Conservation (phyloP, 1,140 invertebrate genomes). For the Diprion similis region DNA sequence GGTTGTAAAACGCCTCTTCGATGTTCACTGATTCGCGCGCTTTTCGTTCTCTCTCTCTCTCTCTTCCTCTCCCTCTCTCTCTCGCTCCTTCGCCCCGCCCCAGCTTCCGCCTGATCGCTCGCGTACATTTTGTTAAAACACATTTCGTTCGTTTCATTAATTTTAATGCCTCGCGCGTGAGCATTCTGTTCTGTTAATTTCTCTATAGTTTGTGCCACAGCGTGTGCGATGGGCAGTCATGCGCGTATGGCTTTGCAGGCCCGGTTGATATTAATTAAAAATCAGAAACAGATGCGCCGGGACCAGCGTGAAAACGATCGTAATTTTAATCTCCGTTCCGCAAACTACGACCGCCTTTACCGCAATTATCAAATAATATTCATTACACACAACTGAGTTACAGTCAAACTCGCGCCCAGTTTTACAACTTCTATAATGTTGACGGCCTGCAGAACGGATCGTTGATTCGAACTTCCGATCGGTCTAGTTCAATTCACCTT, state of each 20-base stretch:
- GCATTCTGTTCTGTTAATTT: conserved; percentile 7
- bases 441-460: no score
- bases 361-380: neutral
- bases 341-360: neutral
- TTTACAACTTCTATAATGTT: no score
- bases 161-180: conserved; percentile 7
- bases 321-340: neutral
- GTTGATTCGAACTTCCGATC: no score
- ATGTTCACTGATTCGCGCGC: conserved; percentile 25
- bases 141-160: conserved; percentile 7
- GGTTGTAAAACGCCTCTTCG: conserved; percentile 9
- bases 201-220: conserved; percentile 2
- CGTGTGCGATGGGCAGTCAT: neutral
- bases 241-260: neutral
- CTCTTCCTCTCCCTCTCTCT: conserved; percentile 4
- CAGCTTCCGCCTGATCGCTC: conserved; percentile 8
- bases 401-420: no score
- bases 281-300: conserved; percentile 3
- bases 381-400: neutral
- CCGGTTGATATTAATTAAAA: conserved; percentile 5
- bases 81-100: conserved; percentile 21
- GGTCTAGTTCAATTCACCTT: no score
- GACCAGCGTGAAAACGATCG: neutral
- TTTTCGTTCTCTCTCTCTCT: conserved; percentile 2
- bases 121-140: conserved; percentile 5